A percentile compares a stretch with the other conserved stretches of the same genome.
Evolutionary conservation across 1,140 invertebrate genomes (phyloP).

Genomic region (Orussus abietinus): DNA sequence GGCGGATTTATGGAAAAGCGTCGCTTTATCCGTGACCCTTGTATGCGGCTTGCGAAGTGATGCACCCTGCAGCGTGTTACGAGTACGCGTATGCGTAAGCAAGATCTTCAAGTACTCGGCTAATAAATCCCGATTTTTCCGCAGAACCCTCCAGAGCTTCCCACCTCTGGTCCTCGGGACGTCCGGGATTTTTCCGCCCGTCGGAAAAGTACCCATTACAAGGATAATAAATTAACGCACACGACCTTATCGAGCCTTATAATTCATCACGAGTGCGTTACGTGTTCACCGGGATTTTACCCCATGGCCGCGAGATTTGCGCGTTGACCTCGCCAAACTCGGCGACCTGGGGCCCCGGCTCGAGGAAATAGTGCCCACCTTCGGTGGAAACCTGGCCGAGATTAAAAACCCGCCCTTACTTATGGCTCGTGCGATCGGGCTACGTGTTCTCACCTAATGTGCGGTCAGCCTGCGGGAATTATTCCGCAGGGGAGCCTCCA

Average conservation of each 20-base stretch:
- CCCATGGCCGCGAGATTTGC: conserved; percentile 23
- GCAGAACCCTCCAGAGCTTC: conserved; percentile 8
- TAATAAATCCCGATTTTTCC: conserved; percentile 32
- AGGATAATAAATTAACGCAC: conserved; percentile 43
- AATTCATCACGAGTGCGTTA: conserved; percentile 43
- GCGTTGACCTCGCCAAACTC: conserved; percentile 39
- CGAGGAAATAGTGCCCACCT: no score
- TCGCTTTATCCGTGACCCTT: no score
- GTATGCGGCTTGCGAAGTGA: conserved; percentile 11
- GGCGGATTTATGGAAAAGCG: no score
- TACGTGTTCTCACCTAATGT: no score
- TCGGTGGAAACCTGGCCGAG: no score
- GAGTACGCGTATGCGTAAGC: neutral
- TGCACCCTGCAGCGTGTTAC: conserved; percentile 13
- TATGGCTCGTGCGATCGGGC: no score
- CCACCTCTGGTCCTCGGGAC: conserved; percentile 11
- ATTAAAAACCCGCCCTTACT: no score
- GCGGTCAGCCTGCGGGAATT: no score
- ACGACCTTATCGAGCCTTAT: conserved; percentile 44
- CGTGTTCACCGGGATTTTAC: conserved; percentile 20
- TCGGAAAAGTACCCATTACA: conserved; percentile 29
- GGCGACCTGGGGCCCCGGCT: no score
- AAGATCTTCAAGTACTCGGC: conserved; percentile 18
- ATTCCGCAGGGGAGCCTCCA: no score
- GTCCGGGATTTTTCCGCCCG: conserved; percentile 13